Evolutionary conservation across 2,888 invertebrate species (phyloP), one percentile per base, ranked within the genome.

Genomic region (Melolontha melolontha): DNA sequence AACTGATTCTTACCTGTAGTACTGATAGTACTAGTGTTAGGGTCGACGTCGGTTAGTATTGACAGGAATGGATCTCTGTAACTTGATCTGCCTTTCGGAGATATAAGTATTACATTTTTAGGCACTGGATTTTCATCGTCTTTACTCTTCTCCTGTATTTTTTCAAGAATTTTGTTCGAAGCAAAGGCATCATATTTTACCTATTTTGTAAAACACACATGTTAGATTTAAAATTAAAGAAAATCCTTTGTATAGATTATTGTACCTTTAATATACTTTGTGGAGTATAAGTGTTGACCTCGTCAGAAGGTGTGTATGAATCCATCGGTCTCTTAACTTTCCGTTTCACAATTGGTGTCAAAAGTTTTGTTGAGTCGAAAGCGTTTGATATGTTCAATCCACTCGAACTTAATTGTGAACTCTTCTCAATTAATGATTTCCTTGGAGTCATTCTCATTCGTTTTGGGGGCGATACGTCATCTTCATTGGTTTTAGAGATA

Each of bases 231-330:
- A 40, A 54, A 5, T 4, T 12, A n/a, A 12, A 34, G 5, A 5
- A 51, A n/a, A 17, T 16, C 14, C n/a, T n/a, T n/a, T n/a, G n/a
- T 29, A 16, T 4, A 51, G 22, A 52, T 22, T 27, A n/a, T 16
- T 39, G 11, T 59, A 87, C 89, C 85, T 91, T 91, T 8, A 91
- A 82, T 73, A 91, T 91, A 68, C 90, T 90, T 66, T 89, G 89
- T 0, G 90, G 90, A 0, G 89, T 89, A 0, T 80, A 83, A 0
- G 83, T 81, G 7, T 82, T 80, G 11, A 50, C 72, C 51, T 14
- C 67, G 67, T 62, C 73, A 66, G 52, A 49, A 39, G 17, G 66
- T 51, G 12, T 66, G n/a, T 2, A 69, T 57, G 49, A 41, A 52
- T 64, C 68, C 27, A 70, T 70, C 7, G 73, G 68, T 63, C 72